These are phyloP conservation scores for Apodemia mormo DNA, from an alignment of 2,888 invertebrate species.

Conservation along the genomic window DNA sequence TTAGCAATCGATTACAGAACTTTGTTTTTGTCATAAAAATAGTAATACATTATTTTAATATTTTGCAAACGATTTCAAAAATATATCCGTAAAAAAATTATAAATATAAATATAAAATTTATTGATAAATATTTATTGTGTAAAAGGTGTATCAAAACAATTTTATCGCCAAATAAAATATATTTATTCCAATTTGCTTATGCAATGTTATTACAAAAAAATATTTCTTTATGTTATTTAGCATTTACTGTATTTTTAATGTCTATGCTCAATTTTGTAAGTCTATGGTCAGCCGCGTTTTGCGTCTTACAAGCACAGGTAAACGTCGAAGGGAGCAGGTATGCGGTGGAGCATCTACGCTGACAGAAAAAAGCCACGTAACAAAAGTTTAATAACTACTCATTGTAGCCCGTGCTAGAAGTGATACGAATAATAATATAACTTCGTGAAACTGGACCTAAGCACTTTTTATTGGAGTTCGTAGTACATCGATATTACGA, in stretches of 20 bases:
- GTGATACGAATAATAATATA: slow-evolving; percentile 47
- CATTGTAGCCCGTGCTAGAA: slow-evolving; percentile 52
- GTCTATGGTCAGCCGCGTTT: slow-evolving; percentile 37
- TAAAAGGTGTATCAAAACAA: no score
- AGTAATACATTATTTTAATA: no score
- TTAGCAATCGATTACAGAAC: no score
- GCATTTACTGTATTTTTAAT: not conserved
- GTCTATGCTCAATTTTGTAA: slow-evolving; percentile 14
- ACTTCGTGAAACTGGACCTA: slow-evolving; percentile 43
- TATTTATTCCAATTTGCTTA: no score
- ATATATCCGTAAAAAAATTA: no score
- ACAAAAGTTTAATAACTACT: slow-evolving; percentile 70
- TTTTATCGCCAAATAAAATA: no score
- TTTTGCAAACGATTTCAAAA: no score
- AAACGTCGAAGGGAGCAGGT: slow-evolving; percentile 67
- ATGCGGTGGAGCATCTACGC: slow-evolving; percentile 53
- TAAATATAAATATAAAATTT: no score
- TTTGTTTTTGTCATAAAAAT: no score
- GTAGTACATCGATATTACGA: slow-evolving; percentile 1
- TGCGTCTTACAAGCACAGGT: slow-evolving; percentile 67
- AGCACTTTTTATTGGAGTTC: slow-evolving; percentile 39
- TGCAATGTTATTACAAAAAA: not conserved
- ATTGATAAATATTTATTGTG: no score
- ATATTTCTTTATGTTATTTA: not conserved
- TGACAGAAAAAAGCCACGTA: slow-evolving; percentile 59